Conservation (phyloP, 2,888 invertebrate genomes). For the Caenorhabditis angaria region DNA sequence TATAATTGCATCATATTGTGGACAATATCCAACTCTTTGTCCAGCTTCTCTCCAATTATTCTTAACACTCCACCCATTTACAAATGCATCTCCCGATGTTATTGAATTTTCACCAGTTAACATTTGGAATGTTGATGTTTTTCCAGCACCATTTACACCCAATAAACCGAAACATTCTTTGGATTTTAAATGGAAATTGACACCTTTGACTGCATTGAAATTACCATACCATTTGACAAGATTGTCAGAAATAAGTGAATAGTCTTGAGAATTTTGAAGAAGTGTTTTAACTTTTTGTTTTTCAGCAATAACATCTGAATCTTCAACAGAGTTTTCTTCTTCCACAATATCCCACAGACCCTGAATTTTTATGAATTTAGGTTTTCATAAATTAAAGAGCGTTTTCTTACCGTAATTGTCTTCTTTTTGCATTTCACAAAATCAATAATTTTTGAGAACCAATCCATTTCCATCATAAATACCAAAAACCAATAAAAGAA, state of each 20-base stretch:
- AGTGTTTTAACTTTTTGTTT: slow-evolving; percentile 44
- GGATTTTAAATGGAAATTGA: slow-evolving; percentile 62
- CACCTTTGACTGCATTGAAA: slow-evolving; percentile 64
- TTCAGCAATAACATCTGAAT: slow-evolving; percentile 62
- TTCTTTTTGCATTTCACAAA: slow-evolving; percentile 18
- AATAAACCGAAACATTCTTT: slow-evolving; percentile 64
- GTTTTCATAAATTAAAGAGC: too few species aligned
- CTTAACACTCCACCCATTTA: slow-evolving; percentile 60
- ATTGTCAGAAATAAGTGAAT: slow-evolving; percentile 50
- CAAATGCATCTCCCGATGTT: slow-evolving; percentile 59
- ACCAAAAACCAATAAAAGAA: slow-evolving; percentile 51
- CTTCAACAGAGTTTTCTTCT: slow-evolving; percentile 40
- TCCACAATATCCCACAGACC: slow-evolving; percentile 26
- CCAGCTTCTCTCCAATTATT: slow-evolving; percentile 62
- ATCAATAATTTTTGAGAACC: slow-evolving; percentile 20
- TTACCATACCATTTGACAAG: slow-evolving; percentile 60
- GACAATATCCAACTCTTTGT: slow-evolving; percentile 78
- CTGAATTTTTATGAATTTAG: neutral
- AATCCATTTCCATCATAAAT: slow-evolving; percentile 35
- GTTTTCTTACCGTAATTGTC: neutral
- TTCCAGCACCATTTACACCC: slow-evolving; percentile 68
- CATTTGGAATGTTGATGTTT: slow-evolving; percentile 68
- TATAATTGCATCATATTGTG: slow-evolving; percentile 82
- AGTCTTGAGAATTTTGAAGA: slow-evolving; percentile 4
- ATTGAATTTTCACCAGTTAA: slow-evolving; percentile 64